Conservation (phyloP, 2,113 vertebrate species). For the Corydoras sp. region DNA sequence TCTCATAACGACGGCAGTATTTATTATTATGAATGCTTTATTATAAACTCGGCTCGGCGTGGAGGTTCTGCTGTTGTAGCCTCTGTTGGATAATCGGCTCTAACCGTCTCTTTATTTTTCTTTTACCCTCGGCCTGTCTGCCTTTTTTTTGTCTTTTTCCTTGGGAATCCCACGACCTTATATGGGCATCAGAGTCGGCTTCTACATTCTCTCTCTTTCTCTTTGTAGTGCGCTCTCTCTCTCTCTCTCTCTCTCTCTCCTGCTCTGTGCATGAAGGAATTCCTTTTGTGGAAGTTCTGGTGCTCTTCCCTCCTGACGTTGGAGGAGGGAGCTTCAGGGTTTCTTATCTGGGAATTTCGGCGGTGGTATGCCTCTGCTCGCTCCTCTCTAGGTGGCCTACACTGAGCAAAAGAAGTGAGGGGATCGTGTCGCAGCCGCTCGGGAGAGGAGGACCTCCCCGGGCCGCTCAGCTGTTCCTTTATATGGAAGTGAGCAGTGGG, state of each 20-base stretch:
- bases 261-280: conserved; percentile 60
- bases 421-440: conserved; percentile 10
- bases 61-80: no score
- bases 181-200: conserved; percentile 72
- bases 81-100: neutral
- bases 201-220: conserved; percentile 54
- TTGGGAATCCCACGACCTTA: conserved; percentile 90
- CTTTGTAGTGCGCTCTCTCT: conserved; percentile 40
- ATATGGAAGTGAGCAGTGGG: conserved; percentile 34
- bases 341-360: conserved; percentile 73
- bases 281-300: conserved; percentile 75
- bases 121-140: conserved; percentile 42
- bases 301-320: conserved; percentile 48
- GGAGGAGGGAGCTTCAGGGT: conserved; percentile 55
- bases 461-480: conserved; percentile 45
- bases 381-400: conserved; percentile 43
- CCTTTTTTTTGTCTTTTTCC: conserved; percentile 59
- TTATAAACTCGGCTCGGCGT: no score
- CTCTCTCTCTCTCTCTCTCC: conserved; percentile 1
- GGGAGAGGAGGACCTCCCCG: conserved; percentile 16
- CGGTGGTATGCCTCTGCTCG: conserved; percentile 58
- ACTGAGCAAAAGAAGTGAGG: conserved; percentile 13
- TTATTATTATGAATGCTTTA: no score
- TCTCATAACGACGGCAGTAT: no score
- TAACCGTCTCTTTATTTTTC: conserved; percentile 48